phyloP scores from a whole-genome alignment of 1,140 invertebrate species.

The Cyclina sinensis region DNA sequence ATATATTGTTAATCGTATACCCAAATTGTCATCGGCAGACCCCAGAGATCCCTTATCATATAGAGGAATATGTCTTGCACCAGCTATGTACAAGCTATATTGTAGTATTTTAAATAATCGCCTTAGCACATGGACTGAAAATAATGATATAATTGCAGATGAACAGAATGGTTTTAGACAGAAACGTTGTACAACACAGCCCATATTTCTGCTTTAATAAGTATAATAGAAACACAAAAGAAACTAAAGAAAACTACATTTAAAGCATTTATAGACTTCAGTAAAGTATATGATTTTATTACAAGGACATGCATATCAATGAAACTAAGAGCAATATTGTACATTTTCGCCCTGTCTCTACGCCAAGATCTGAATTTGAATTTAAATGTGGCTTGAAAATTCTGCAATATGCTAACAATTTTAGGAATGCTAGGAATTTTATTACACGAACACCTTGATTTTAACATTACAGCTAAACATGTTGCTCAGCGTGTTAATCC shows the following conservation, averaged over 20 bases:
- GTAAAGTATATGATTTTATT: conserved; percentile 5
- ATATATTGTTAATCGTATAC: conserved; percentile 35
- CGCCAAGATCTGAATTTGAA: neutral
- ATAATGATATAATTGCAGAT: neutral
- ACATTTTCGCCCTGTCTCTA: neutral
- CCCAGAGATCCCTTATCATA: conserved; percentile 17
- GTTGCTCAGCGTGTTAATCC: neutral
- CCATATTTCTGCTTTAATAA: neutral
- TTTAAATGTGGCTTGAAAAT: neutral
- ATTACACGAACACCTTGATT: neutral
- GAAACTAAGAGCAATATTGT: neutral
- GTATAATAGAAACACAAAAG: neutral
- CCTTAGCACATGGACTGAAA: neutral
- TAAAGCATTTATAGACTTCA: neutral
- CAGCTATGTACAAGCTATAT: neutral
- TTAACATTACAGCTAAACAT: neutral
- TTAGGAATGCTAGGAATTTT: neutral
- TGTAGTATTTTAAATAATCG: neutral
- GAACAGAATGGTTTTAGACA: conserved; percentile 27
- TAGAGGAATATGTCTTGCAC: neutral
- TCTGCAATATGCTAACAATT: neutral
- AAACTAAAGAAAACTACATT: neutral
- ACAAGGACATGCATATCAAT: neutral
- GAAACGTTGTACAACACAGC: neutral
- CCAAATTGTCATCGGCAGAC: conserved; percentile 1